Percentiles rank a stretch among this genome's conserved stretches.
phyloP scores from a whole-genome alignment of 2,888 invertebrate genomes.

The Cremastinae sp. region DNA sequence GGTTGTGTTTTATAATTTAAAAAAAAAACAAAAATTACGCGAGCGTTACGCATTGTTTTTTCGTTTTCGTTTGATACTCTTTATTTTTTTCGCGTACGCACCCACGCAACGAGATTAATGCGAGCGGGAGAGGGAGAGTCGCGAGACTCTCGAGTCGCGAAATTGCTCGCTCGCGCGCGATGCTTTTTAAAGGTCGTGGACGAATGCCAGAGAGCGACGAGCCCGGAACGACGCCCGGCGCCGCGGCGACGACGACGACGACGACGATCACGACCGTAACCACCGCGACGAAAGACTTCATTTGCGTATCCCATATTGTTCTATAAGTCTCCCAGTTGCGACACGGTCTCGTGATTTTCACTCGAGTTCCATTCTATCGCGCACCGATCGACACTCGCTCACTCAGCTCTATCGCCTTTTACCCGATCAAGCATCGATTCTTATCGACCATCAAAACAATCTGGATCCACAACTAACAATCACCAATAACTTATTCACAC shows the following conservation, averaged over 20 bases:
- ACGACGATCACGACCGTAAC: conserved; percentile 9
- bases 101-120: conserved; percentile 22
- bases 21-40: neutral
- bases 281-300: conserved; percentile 3
- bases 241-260: conserved; percentile 42
- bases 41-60: neutral
- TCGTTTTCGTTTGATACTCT: too few relatives aligned
- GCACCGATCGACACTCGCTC: neutral
- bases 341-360: conserved; percentile 44
- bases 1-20: too few relatives aligned
- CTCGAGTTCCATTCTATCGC: conserved; percentile 26
- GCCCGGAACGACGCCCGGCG: conserved; percentile 55
- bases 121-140: neutral
- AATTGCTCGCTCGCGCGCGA: conserved; percentile 18
- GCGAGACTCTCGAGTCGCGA: conserved; percentile 6
- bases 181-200: conserved; percentile 58
- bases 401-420: neutral
- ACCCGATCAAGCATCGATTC: too few relatives aligned
- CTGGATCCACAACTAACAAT: neutral
- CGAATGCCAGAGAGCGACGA: conserved; percentile 58
- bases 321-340: conserved; percentile 25
- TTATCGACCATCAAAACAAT: neutral
- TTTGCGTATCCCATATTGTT: conserved; percentile 16
- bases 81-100: neutral
- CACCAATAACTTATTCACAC: too few relatives aligned